Evolutionary conservation across 23 tunicate species (phyloP), one percentile per base, ranked within the genome.

Genomic region (Halocynthia roretzi): DNA sequence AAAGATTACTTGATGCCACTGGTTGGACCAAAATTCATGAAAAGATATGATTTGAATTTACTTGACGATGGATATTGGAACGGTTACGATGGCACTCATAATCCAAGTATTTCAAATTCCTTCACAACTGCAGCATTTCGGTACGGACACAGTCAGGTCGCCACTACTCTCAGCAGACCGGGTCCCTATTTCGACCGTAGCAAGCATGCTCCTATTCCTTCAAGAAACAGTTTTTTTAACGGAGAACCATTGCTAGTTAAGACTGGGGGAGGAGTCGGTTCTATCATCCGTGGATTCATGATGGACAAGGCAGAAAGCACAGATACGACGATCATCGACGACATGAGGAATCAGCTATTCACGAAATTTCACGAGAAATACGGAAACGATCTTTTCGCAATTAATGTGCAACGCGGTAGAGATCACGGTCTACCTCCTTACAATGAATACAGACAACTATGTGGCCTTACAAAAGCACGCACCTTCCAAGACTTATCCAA

Each of bases 41-140:
- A 80, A 50, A 50, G 87, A 21, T 91, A 70, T 76, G 77, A 70
- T 17, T 67, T 91, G 56, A 72, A 67, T 54, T 54, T 81, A 11
- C 40, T 31, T 54, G 55, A 20, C 6, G 55, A 81, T 71, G 91
- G 97, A 5, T 91, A 74, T 55, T 91, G 78, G 80, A 75, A 62
- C 68, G 98, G 93, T 8, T 93, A 93, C 83, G 93, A 93, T 61
- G 54, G 88, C 18, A 67, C 86, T 15, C 74, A 71, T 53, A 87
- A 93, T 77, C 85, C 93, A 6, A 71, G 85, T 0, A 78, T 93
- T 7, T 44, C 93, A 7, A 93, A 86, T 50, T 93, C 71, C 19
- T 93, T 93, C 62, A 80, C 93, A 55, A 83, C 98, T 10, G 87
- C 98, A 15, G 98, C 98, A 14, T 86, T 86, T 56, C 72, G 98